These are phyloP conservation scores for Drosophila mayaguana DNA, from an alignment of 2,888 invertebrate species.

Conservation along the genomic window DNA sequence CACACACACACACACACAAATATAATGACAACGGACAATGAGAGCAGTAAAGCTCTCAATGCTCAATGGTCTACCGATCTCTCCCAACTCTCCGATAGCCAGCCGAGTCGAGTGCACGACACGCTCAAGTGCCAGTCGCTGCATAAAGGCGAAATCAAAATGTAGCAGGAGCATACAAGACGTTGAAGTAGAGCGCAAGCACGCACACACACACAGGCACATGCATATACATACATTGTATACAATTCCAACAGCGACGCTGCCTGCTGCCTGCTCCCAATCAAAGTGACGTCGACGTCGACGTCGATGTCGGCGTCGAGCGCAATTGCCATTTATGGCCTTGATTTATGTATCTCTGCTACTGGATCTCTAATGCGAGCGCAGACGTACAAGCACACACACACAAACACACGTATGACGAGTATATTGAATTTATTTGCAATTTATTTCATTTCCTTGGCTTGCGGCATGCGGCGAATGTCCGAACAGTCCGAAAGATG, in stretches of 20 bases:
- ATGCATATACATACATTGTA: slow-evolving; percentile 17
- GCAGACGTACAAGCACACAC: slow-evolving; percentile 38
- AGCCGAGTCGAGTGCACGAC: slow-evolving; percentile 47
- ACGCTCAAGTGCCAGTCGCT: slow-evolving; percentile 51
- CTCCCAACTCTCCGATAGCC: not conserved
- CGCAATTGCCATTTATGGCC: slow-evolving; percentile 79
- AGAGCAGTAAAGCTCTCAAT: not conserved
- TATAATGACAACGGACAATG: not conserved
- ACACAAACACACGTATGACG: slow-evolving; percentile 32
- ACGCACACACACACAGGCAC: slow-evolving; percentile 3
- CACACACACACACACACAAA: no score
- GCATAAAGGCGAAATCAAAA: slow-evolving; percentile 39
- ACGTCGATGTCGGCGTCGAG: slow-evolving; percentile 44
- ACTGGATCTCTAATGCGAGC: slow-evolving; percentile 77
- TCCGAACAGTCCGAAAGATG: slow-evolving; percentile 45
- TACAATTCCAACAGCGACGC: slow-evolving; percentile 48
- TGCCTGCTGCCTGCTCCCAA: slow-evolving; percentile 60
- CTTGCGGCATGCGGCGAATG: slow-evolving; percentile 63
- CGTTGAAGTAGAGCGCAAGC: slow-evolving; percentile 27
- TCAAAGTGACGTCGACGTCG: slow-evolving; percentile 62
- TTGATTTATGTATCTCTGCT: slow-evolving; percentile 77
- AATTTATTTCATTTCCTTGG: slow-evolving; percentile 78
- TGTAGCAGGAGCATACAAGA: slow-evolving; percentile 13
- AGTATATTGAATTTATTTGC: slow-evolving; percentile 77
- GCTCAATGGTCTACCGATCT: slow-evolving; percentile 3